Percentiles rank a stretch among this genome's conserved stretches.
phyloP scores from a whole-genome alignment of 2,113 vertebrate species.

The Ptilonorhynchus violaceus region DNA sequence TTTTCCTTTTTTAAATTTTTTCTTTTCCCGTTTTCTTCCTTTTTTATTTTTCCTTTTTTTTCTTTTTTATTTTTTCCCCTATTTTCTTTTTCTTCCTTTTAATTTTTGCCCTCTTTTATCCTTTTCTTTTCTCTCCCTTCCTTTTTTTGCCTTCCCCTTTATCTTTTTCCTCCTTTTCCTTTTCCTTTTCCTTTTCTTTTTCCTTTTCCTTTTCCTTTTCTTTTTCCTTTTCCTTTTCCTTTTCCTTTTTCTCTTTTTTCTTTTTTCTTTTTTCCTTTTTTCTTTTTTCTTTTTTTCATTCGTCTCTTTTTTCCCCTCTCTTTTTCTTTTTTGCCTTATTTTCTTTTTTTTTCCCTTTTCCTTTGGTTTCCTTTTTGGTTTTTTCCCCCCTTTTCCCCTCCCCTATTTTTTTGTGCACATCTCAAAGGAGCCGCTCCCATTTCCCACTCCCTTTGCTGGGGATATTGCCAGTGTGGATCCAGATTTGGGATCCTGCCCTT shows the following conservation, averaged over 20 bases:
- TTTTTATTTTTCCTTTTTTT: neutral
- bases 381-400: fast-evolving
- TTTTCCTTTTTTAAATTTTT: neutral
- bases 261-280: no score
- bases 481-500: neutral
- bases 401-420: neutral
- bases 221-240: no score
- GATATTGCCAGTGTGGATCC: neutral
- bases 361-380: neutral
- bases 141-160: fast-evolving
- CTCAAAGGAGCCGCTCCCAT: neutral
- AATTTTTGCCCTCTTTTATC: neutral
- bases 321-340: neutral
- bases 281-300: no score
- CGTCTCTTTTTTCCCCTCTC: no score
- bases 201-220: no score
- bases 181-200: neutral
- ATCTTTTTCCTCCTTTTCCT: fast-evolving
- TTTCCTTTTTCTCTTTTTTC: neutral
- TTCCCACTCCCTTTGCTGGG: neutral
- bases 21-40: no score
- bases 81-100: neutral
- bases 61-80: neutral
- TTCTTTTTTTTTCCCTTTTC: neutral
- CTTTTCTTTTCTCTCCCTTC: no score